phyloP scores from a whole-genome alignment of 1,140 invertebrate genomes.

The Lineus longissimus region DNA sequence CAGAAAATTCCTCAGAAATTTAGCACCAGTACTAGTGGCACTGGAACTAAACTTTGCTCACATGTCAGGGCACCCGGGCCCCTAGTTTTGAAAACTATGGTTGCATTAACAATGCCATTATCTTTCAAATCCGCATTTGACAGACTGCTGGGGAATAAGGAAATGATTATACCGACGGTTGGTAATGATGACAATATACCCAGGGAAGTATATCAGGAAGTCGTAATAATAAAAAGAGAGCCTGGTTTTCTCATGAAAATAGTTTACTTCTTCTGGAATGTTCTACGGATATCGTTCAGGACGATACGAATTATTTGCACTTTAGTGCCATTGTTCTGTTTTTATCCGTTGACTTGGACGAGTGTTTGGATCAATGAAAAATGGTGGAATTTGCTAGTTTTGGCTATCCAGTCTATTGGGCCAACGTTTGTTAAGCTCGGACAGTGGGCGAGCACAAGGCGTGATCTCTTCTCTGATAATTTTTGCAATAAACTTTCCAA shows the following conservation, averaged over 20 bases:
- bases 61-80: too few species aligned
- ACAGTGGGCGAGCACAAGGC: constrained; percentile 57
- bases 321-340: constrained; percentile 22
- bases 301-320: constrained; percentile 15
- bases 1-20: too few species aligned
- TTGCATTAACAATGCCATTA: too few species aligned
- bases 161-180: too few species aligned
- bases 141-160: too few species aligned
- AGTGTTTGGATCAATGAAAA: constrained; percentile 3
- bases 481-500: constrained; percentile 51
- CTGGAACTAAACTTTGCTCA: too few species aligned
- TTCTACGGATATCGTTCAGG: neutral
- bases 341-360: constrained; percentile 24
- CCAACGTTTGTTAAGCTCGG: constrained; percentile 59
- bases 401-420: constrained; percentile 51
- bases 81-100: too few species aligned
- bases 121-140: too few species aligned
- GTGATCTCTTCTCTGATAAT: constrained; percentile 55
- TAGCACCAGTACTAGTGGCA: too few species aligned
- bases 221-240: neutral
- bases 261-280: neutral
- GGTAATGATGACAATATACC: too few species aligned
- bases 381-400: constrained; percentile 23
- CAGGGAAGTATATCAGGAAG: neutral
- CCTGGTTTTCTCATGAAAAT: neutral